These are phyloP conservation scores for Bubo scandiacus DNA, from an alignment of 2,113 vertebrate genomes.

Conservation along the genomic window DNA sequence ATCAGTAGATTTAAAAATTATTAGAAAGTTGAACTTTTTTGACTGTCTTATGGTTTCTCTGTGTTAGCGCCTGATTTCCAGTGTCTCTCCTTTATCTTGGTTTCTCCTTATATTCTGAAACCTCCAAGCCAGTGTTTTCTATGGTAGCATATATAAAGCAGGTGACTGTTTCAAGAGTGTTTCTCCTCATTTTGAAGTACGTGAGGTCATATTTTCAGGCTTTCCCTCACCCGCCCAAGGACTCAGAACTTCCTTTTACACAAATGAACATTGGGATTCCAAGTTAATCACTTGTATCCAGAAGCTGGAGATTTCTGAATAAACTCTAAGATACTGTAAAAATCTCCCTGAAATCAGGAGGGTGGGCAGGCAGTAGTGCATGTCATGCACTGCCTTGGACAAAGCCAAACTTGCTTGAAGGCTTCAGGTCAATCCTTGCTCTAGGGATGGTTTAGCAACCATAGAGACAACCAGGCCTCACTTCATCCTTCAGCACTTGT, in stretches of 20 bases:
- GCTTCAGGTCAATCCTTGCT: conserved; percentile 66
- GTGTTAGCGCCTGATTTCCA: neutral
- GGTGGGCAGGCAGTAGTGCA: neutral
- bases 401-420: neutral
- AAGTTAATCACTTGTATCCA: neutral
- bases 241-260: neutral
- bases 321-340: neutral
- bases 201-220: neutral
- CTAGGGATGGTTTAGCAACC: conserved; percentile 65
- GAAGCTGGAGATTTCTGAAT: neutral
- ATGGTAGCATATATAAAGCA: neutral
- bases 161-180: neutral
- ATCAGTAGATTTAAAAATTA: neutral
- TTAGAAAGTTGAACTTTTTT: too few species aligned
- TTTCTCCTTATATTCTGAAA: neutral
- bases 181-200: neutral
- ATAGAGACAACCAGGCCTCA: conserved; percentile 70
- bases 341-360: neutral
- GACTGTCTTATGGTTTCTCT: neutral
- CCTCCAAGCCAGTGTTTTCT: neutral
- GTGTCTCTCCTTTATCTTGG: neutral
- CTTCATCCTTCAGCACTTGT: conserved; percentile 11
- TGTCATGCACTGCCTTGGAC: neutral
- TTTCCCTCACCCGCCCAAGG: neutral
- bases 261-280: rapidly evolving